Base-by-base conservation (phyloP, 2,888 invertebrate genomes). In the Embidobia sp. region DNA sequence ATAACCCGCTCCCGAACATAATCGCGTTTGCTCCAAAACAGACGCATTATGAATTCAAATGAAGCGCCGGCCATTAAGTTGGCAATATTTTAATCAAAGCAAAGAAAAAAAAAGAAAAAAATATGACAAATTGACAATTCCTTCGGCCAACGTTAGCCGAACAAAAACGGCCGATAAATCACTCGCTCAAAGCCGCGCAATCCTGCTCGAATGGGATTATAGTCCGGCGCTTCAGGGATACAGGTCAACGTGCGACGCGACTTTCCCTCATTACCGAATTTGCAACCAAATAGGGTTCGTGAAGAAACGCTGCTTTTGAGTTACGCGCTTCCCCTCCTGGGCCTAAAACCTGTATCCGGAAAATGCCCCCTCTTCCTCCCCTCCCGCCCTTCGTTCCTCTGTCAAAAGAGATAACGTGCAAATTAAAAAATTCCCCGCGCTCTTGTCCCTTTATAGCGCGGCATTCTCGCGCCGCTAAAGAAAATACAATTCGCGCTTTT, bases 201-300 rank as follows among this genome's bases (percentile, higher is more conserved):
- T 77, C 66, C 67, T 63, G 76, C 78, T 72, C 63, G 70, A 73
- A 77, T 67, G 55, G 74, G 75, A 67, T 74, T 74, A 74, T 67
- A 55, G 53, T 53, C 46, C 22, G 49, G 22, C 22, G 22, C 6
- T 22, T 22, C 22, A 22, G 22, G 22, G 22, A 22, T 22, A 22
- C 22, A 22, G 22, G 22, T 22, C 69, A 57, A 44, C 48, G 69
- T 59, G 29, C 35, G 61, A 57, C 64, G 44, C 40, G 49, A 13
- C 59, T 70, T 59, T 59, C 49, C 70, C 48, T 70, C 31, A 70
- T 67, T 55, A 40, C 42, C 80, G 83, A 83, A 84, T 84, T 84
- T 84, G 82, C 83, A 85, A 84, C 81, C 84, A 83, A 85, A 85
- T 84, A 82, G 83, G 84, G 79, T 73, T 37, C 53, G 22, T 55